These are phyloP conservation scores for Gracilinanus agilis DNA, from an alignment of 2,113 vertebrate species.

Conservation along the genomic window DNA sequence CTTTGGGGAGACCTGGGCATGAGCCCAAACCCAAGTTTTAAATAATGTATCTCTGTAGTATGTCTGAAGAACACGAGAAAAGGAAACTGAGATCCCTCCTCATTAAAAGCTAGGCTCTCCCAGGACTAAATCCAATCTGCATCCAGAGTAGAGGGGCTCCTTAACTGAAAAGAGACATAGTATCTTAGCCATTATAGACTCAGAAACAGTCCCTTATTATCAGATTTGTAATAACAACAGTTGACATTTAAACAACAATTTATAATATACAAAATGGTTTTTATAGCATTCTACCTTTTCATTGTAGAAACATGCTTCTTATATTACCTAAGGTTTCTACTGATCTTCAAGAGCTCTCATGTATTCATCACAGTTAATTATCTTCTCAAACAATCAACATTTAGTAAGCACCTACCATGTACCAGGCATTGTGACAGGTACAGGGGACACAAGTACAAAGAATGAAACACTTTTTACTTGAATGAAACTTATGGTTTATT, in stretches of 20 bases:
- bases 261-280: neutral
- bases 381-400: neutral
- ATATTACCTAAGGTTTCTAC: neutral
- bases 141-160: neutral
- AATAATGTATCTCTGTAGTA: neutral
- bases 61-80: neutral
- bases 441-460: neutral
- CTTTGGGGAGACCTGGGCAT: neutral
- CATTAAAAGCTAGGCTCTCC: neutral
- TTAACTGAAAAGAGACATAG: neutral
- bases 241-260: neutral
- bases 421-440: neutral
- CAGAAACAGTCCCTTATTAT: neutral
- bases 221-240: neutral
- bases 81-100: neutral
- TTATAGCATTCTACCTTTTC: neutral
- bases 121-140: neutral
- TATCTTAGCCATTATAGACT: neutral
- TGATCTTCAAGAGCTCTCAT: neutral
- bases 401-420: neutral
- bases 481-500: neutral
- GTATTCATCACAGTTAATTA: neutral
- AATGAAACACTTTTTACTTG: neutral
- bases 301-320: neutral
- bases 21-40: neutral